phyloP scores from a whole-genome alignment of 2,797 vertebrate species.

The Sebastes reedi region DNA sequence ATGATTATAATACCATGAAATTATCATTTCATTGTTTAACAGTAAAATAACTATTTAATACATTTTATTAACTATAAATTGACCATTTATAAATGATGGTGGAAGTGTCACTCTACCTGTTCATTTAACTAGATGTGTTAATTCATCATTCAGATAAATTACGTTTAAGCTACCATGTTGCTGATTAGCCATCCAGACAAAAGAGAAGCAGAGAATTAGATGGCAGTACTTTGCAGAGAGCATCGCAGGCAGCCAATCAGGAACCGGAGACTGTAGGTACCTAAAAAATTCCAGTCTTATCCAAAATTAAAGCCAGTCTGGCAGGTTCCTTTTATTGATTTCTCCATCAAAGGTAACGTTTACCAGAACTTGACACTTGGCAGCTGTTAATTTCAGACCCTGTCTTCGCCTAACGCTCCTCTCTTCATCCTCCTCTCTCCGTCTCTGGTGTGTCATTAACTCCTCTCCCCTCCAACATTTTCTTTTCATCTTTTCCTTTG shows the following conservation, averaged over 20 bases:
- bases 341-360: not conserved
- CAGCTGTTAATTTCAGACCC: conserved; percentile 50
- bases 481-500: conserved; percentile 54
- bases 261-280: not conserved
- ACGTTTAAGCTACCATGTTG: not conserved
- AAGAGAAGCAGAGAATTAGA: not conserved
- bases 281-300: conserved; percentile 10
- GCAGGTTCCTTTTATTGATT: not conserved
- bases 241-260: conserved; percentile 10
- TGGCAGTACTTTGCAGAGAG: not conserved
- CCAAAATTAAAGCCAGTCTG: conserved; percentile 9
- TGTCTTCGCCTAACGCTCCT: conserved; percentile 7
- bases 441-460: conserved; percentile 56
- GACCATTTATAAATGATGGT: too few species aligned
- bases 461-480: conserved; percentile 19
- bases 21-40: too few species aligned
- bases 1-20: too few species aligned
- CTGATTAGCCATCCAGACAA: not conserved
- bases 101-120: too few species aligned
- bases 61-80: too few species aligned
- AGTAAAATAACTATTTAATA: too few species aligned
- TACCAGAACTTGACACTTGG: conserved; percentile 31
- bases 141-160: not conserved
- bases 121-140: not conserved
- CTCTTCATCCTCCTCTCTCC: not conserved